Evolutionary conservation across 1,140 invertebrate genomes (phyloP).

Genomic region (Ips nitidus): DNA sequence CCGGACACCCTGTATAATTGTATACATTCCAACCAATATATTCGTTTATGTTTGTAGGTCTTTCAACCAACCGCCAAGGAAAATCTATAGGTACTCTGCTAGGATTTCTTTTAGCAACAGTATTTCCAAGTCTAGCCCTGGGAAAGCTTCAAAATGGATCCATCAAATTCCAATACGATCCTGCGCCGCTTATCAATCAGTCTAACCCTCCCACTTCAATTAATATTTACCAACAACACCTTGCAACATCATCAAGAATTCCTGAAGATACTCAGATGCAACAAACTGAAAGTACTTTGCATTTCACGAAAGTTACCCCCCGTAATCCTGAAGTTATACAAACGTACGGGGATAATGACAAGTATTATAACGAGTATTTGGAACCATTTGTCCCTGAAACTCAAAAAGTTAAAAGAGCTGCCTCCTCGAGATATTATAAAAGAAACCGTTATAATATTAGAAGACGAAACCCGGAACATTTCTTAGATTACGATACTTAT

Average conservation of each 20-base stretch:
- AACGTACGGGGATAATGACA: not conserved
- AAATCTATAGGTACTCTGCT: constrained; percentile 18
- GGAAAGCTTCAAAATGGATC: constrained; percentile 19
- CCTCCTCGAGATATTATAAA: constrained; percentile 9
- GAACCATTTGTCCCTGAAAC: not conserved
- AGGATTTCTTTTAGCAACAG: constrained; percentile 22
- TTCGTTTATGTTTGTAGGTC: too few species aligned
- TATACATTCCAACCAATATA: too few species aligned
- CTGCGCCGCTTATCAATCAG: not conserved
- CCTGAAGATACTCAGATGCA: not conserved
- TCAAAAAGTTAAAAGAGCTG: constrained; percentile 26
- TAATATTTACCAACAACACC: not conserved
- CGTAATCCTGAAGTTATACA: not conserved
- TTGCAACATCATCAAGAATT: not conserved
- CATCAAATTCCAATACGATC: constrained; percentile 30
- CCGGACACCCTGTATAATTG: too few species aligned
- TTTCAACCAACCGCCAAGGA: constrained; percentile 19
- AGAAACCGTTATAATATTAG: constrained; percentile 8
- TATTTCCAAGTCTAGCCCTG: constrained; percentile 23
- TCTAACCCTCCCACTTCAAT: constrained; percentile 1
- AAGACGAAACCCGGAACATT: constrained; percentile 20
- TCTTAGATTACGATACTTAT: constrained; percentile 22
- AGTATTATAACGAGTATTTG: not conserved
- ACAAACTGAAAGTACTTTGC: not conserved
- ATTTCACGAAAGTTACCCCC: not conserved